Evolutionary conservation across 2,113 vertebrate species (phyloP).

Genomic region (Ctenodactylus gundi): DNA sequence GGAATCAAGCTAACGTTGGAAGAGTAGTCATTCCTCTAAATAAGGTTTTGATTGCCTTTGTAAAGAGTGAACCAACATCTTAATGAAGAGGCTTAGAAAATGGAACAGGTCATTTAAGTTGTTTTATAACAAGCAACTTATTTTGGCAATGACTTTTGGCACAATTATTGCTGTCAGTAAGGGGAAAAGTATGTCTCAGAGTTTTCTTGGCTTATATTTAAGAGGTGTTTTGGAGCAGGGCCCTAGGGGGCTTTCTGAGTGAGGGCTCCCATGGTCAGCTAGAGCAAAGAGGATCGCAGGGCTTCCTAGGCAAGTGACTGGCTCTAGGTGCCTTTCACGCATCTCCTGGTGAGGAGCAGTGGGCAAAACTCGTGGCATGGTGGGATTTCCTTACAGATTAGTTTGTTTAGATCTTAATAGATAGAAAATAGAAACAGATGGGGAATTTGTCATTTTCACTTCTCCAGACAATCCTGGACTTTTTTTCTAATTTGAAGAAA

Average conservation of each 20-base stretch:
- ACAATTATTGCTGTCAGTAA: conserved; percentile 80
- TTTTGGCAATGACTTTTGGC: conserved; percentile 77
- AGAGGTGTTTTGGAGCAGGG: conserved; percentile 68
- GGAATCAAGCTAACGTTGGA: conserved; percentile 80
- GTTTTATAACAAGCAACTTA: conserved; percentile 81
- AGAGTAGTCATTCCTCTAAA: conserved; percentile 65
- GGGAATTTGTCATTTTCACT: background rate
- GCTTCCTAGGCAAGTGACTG: background rate
- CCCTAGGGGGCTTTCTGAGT: background rate
- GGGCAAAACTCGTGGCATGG: background rate
- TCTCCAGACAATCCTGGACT: background rate
- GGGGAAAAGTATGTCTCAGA: conserved; percentile 71
- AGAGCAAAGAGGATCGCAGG: background rate
- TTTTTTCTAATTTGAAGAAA: background rate
- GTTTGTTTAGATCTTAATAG: background rate
- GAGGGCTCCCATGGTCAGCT: background rate
- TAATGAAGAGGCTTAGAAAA: conserved; percentile 85
- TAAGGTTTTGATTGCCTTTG: conserved; percentile 68
- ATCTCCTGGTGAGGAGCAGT: background rate
- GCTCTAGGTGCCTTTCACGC: background rate
- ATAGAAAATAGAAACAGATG: background rate
- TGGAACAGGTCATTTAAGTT: conserved; percentile 78
- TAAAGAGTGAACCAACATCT: conserved; percentile 82
- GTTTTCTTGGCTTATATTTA: conserved; percentile 72
- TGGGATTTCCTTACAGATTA: background rate